Conservation (phyloP, 2,113 vertebrate genomes). For the Clarias macrocephalus region DNA sequence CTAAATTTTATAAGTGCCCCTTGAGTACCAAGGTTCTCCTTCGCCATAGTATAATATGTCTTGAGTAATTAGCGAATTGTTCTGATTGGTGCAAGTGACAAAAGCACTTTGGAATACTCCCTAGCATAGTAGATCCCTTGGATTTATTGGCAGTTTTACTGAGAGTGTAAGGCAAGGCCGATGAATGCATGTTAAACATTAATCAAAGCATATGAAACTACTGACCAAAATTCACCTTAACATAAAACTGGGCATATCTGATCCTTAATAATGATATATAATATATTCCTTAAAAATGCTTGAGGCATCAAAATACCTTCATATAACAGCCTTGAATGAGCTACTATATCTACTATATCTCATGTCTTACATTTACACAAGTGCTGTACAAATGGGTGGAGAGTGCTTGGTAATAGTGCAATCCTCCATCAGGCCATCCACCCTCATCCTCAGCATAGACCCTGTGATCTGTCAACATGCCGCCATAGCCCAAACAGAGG, state of each 20-base stretch:
- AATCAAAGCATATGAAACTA: neutral
- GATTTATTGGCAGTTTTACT: slow-evolving; percentile 28
- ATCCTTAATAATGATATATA: neutral
- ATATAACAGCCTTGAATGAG: neutral
- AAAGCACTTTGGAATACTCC: neutral
- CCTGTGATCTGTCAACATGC: slow-evolving; percentile 65
- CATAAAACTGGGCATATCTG: neutral
- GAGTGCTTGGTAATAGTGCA: neutral
- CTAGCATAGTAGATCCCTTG: neutral
- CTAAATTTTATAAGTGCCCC: slow-evolving; percentile 61
- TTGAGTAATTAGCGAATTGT: slow-evolving; percentile 4
- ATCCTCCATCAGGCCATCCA: slow-evolving; percentile 35
- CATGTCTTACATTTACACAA: neutral
- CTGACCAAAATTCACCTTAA: neutral
- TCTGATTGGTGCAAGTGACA: slow-evolving; percentile 12
- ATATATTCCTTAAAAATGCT: neutral
- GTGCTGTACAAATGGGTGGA: neutral
- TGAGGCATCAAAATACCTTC: neutral
- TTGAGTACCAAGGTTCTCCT: slow-evolving; percentile 27
- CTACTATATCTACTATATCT: neutral
- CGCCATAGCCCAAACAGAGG: slow-evolving; percentile 61
- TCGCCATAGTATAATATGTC: slow-evolving; percentile 13
- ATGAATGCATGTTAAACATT: slow-evolving; percentile 4
- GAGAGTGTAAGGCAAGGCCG: neutral
- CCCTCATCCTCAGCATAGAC: slow-evolving; percentile 61